Percentiles rank a stretch among this genome's conserved stretches.
These are phyloP conservation scores for Aspidoscelis tigris DNA, from an alignment of 2,113 vertebrate genomes.

Conservation along the genomic window DNA sequence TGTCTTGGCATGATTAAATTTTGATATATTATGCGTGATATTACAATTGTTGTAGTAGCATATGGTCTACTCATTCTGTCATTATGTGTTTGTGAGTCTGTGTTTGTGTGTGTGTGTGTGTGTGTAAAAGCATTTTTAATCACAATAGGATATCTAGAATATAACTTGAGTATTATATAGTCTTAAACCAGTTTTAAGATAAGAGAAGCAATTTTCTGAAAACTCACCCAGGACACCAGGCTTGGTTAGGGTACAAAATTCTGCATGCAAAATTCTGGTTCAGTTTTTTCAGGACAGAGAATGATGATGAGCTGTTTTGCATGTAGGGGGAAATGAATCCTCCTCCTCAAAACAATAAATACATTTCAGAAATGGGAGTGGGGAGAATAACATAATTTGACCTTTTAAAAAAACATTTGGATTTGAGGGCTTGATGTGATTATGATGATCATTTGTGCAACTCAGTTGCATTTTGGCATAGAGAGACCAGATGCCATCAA, in stretches of 20 bases:
- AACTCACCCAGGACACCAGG: background rate
- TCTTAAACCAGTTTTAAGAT: background rate
- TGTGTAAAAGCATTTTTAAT: background rate
- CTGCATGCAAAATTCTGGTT: background rate
- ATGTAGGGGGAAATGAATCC: too few species aligned
- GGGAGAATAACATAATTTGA: background rate
- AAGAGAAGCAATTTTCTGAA: background rate
- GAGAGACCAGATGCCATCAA: background rate
- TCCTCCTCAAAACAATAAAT: background rate
- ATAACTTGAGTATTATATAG: background rate
- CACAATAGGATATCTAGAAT: background rate
- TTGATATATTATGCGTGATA: conserved; percentile 24
- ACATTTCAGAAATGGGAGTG: background rate
- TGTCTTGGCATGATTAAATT: conserved; percentile 29
- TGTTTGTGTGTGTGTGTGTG: background rate
- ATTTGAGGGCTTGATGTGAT: background rate
- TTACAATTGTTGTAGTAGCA: conserved; percentile 8
- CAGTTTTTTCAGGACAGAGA: background rate
- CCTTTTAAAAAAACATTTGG: background rate
- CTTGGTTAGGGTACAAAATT: background rate
- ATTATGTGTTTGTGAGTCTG: background rate
- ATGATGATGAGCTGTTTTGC: background rate
- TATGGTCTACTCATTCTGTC: conserved; percentile 7
- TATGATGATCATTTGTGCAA: background rate
- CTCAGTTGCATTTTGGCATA: background rate